Conservation (phyloP, 2,888 invertebrate species). For the Leptopilina drosophilae region DNA sequence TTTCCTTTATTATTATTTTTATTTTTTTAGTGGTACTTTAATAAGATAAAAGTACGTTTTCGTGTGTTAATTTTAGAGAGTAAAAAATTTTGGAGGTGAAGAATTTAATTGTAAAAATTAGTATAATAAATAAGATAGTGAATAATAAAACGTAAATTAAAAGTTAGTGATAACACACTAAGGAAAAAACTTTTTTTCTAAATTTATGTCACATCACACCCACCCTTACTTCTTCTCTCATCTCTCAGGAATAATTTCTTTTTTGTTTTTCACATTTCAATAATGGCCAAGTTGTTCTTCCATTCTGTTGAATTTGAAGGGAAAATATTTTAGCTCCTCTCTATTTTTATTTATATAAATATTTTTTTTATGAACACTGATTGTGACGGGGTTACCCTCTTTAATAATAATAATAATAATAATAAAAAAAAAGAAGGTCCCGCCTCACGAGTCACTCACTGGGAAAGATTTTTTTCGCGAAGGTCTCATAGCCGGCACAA, state of each 20-base stretch:
- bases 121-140: too few species aligned
- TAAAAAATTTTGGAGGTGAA: too few species aligned
- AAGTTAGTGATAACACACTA: too few species aligned
- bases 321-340: constrained; percentile 43
- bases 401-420: too few species aligned
- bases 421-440: background rate
- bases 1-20: too few species aligned
- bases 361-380: constrained; percentile 42
- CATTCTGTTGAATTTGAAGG: constrained; percentile 51
- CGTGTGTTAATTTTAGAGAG: too few species aligned
- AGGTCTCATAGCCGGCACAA: constrained; percentile 27
- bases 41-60: too few species aligned
- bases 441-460: constrained; percentile 34
- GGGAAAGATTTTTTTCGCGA: constrained; percentile 26
- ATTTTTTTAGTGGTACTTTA: too few species aligned
- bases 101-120: too few species aligned
- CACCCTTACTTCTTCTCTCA: constrained; percentile 71
- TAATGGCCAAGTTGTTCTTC: constrained; percentile 57
- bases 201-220: constrained; percentile 49
- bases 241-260: constrained; percentile 68
- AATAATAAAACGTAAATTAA: too few species aligned
- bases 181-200: background rate
- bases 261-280: constrained; percentile 63
- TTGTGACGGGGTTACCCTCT: constrained; percentile 39
- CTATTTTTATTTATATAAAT: too few species aligned